Evolutionary conservation across 2,797 vertebrate genomes (phyloP).

Genomic region (Monodelphis domestica): DNA sequence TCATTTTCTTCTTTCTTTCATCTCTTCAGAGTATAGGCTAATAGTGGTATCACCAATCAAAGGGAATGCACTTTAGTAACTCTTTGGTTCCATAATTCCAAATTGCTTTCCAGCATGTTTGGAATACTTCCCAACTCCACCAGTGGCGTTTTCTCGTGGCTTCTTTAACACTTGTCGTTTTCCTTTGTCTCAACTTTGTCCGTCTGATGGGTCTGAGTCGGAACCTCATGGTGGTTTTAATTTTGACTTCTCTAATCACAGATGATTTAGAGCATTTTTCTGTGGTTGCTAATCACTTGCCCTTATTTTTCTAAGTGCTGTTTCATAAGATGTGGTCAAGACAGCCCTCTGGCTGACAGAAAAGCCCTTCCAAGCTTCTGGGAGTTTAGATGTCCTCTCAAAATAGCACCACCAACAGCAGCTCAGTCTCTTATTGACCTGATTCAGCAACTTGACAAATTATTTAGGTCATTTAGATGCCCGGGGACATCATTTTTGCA

Average conservation of each 20-base stretch:
- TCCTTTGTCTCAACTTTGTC: not conserved
- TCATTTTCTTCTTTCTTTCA: not conserved
- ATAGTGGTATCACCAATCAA: not conserved
- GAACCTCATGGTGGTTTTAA: not conserved
- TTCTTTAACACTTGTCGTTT: not conserved
- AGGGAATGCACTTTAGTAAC: not conserved
- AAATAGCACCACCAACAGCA: slow-evolving; percentile 38
- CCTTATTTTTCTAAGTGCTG: slow-evolving; percentile 64
- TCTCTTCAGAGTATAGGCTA: not conserved
- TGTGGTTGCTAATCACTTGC: not conserved
- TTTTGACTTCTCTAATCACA: not conserved
- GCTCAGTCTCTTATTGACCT: slow-evolving; percentile 43
- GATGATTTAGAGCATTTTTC: not conserved
- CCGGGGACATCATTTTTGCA: slow-evolving; percentile 40
- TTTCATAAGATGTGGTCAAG: slow-evolving; percentile 30
- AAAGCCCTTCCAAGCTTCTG: slow-evolving; percentile 29
- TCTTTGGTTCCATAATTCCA: not conserved
- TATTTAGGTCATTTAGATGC: slow-evolving; percentile 36
- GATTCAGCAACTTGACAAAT: slow-evolving; percentile 49
- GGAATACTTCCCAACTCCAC: not conserved
- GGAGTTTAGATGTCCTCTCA: slow-evolving; percentile 48
- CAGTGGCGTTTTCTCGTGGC: not conserved
- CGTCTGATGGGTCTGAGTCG: not conserved
- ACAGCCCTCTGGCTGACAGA: slow-evolving; percentile 52
- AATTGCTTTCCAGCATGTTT: not conserved